phyloP scores from a whole-genome alignment of 2,113 vertebrate genomes.

The Spilogale gracilis region DNA sequence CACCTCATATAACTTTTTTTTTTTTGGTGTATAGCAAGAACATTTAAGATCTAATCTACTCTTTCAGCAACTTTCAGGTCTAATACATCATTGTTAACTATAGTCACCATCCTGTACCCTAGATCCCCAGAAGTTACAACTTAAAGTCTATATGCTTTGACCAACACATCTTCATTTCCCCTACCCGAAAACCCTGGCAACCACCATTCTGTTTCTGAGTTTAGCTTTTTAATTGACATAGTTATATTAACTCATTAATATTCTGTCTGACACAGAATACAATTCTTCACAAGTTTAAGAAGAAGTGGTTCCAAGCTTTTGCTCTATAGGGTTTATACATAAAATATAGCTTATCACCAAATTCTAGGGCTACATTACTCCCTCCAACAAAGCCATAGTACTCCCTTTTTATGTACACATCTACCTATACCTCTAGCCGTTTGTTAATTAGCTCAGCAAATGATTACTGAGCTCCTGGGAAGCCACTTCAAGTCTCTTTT shows the following conservation, averaged over 20 bases:
- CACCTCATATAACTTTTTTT: neutral
- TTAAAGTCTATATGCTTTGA: neutral
- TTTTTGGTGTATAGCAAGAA: neutral
- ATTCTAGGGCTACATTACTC: conserved; percentile 56
- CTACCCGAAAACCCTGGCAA: neutral
- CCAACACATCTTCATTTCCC: neutral
- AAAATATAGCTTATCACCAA: conserved; percentile 57
- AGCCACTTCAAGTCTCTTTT: neutral
- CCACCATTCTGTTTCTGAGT: conserved; percentile 6
- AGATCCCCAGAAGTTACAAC: neutral
- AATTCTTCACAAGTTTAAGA: conserved; percentile 58
- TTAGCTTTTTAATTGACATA: conserved; percentile 7
- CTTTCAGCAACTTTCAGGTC: conserved; percentile 30
- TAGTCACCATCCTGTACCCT: neutral
- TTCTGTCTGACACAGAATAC: conserved; percentile 20
- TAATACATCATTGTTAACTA: neutral
- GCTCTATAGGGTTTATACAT: neutral
- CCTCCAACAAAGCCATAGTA: conserved; percentile 32
- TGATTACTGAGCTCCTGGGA: conserved; percentile 25
- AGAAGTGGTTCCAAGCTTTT: neutral
- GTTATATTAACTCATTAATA: conserved; percentile 54
- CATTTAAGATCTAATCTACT: neutral
- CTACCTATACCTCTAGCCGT: neutral
- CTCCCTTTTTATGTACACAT: conserved; percentile 18
- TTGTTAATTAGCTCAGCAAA: conserved; percentile 64